phyloP scores from a whole-genome alignment of 2,113 vertebrate species.

The Natator depressus region DNA sequence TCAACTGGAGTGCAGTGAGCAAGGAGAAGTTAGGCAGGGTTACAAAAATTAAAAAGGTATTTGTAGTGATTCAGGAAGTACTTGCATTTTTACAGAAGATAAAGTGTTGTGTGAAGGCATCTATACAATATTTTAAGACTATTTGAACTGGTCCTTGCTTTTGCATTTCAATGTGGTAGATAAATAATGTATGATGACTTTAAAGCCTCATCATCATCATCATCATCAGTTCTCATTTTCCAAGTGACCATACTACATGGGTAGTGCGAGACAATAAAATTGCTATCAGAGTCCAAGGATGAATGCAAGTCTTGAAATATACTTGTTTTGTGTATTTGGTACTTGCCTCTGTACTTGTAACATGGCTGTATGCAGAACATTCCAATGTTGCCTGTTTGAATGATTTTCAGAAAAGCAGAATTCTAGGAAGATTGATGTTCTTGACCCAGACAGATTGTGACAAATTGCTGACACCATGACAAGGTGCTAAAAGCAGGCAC shows the following conservation, averaged over 20 bases:
- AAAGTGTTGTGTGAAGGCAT: not conserved
- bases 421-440: slow-evolving; percentile 7
- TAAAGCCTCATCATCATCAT: slow-evolving; percentile 15
- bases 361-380: not conserved
- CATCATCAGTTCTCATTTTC: slow-evolving; percentile 57
- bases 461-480: not conserved
- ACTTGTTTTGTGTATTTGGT: not conserved
- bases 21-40: not conserved
- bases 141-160: slow-evolving; percentile 13
- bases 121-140: not conserved
- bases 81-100: not conserved
- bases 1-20: not conserved
- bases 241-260: slow-evolving; percentile 32
- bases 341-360: not conserved
- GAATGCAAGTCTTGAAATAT: not conserved
- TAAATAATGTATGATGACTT: slow-evolving; percentile 21
- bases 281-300: slow-evolving; percentile 26
- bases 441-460: slow-evolving; percentile 8
- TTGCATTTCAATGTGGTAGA: not conserved
- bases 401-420: not conserved
- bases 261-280: not conserved
- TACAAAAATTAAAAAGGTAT: not conserved
- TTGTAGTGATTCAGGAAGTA: not conserved
- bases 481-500: not conserved
- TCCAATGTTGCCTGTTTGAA: not conserved